A percentile compares a stretch with the other conserved stretches of the same genome.
Conservation (phyloP, 92 coral and sea anemone genomes). For the Meandrina meandrites region DNA sequence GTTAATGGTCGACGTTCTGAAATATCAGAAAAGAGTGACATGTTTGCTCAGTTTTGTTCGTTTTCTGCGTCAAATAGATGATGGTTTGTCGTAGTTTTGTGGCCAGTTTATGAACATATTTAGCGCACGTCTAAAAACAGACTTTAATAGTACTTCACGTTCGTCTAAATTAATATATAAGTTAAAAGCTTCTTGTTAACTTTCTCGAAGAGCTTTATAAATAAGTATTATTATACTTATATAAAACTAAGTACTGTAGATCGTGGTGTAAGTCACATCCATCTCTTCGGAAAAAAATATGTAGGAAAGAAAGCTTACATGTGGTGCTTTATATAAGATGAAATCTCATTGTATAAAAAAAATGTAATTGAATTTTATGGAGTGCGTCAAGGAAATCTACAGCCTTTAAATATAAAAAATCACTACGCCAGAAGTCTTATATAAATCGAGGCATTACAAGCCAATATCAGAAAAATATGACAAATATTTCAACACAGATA, state of each 20-base stretch:
- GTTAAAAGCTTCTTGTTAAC: no score
- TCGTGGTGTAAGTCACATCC: background rate
- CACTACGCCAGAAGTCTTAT: no score
- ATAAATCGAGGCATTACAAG: background rate
- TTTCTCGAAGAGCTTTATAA: background rate
- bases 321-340: no score
- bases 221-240: background rate
- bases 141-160: background rate
- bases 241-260: background rate
- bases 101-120: background rate
- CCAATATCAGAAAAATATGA: background rate
- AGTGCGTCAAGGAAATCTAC: no score
- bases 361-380: background rate
- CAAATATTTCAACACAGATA: no score
- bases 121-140: background rate
- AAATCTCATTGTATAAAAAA: no score
- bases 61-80: background rate
- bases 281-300: background rate
- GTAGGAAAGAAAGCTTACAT: no score
- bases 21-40: background rate
- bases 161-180: no score
- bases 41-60: background rate
- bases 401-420: no score
- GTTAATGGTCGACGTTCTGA: background rate
- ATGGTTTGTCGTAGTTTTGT: background rate